Base-by-base conservation (phyloP, 2,113 vertebrate genomes). In the Desmodus rotundus region DNA sequence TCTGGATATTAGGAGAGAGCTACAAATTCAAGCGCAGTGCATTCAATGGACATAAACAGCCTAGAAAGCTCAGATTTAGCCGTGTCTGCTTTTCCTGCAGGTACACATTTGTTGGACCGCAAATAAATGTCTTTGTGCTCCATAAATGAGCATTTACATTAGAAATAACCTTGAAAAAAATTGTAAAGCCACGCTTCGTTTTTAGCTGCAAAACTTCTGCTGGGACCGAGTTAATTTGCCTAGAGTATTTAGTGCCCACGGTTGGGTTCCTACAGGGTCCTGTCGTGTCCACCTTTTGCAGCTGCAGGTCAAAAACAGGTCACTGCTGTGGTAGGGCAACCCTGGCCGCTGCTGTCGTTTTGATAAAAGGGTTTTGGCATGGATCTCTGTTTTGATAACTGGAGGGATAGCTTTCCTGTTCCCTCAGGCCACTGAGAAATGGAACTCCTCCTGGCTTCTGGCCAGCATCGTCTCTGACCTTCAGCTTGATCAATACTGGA, bases 251-350 rank as follows among this genome's bases (percentile, higher is more conserved):
- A 58, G 61, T 61, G 5, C 13, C 15, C 47, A 12, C 13, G 19
- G 7, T 20, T 84, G 65, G 15, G n/a, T 9, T 2, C 58, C n/a
- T 20, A 38, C 0, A 0, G n/a, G 50, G 72, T 2, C 52, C 56
- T 80, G 28, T 28, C 38, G 20, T 38, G 3, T 28, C 5, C 11
- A 65, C 13, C 5, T 78, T 73, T n/a, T 38, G 9, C 3, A 58
- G 3, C 3, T 65, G 3, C 3, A 43, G 54, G 31, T 72, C 45
- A 41, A 52, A 77, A 80, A 43, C 3, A 47, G 1, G 11, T 68
- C 38, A 36, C n/a, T 14, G 45, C 5, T 12, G 5, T 17, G 31
- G 13, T 61, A 50, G 6, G 17, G 50, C 28, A 80, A 3, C 20
- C 10, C 36, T 52, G 0, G 13, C 52, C 10, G 52, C 11, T 24